Conservation (phyloP, 1,140 invertebrate genomes). For the Drosophila truncata region DNA sequence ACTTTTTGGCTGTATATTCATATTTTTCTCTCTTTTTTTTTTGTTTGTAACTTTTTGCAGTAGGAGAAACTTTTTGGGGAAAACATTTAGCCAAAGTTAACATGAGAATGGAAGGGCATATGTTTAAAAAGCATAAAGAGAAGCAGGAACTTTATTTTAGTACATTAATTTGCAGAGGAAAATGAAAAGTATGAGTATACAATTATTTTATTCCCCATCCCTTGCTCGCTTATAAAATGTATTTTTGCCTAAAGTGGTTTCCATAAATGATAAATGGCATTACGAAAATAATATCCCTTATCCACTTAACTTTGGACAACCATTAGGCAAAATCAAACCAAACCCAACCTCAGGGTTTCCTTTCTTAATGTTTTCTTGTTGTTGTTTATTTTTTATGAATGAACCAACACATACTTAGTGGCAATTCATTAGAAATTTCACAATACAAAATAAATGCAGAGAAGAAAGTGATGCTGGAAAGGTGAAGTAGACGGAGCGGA, state of each 20-base stretch:
- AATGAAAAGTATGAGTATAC: not conserved
- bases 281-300: conserved; percentile 19
- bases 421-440: conserved; percentile 76
- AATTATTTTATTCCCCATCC: not conserved
- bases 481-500: conserved; percentile 37
- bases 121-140: conserved; percentile 10
- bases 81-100: conserved; percentile 69
- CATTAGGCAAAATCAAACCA: conserved; percentile 61
- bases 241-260: conserved; percentile 4
- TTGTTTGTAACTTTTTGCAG: conserved; percentile 34
- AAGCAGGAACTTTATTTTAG: not conserved
- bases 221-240: not conserved
- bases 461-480: conserved; percentile 13
- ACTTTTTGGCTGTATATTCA: conserved; percentile 53
- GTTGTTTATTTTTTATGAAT: conserved; percentile 67
- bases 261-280: conserved; percentile 28
- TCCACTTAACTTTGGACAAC: conserved; percentile 19
- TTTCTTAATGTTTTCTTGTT: conserved; percentile 15
- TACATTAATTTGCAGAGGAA: not conserved
- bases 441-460: conserved; percentile 15
- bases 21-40: conserved; percentile 35
- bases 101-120: conserved; percentile 37
- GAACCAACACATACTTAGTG: conserved; percentile 67
- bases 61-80: conserved; percentile 58
- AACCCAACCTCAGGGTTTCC: conserved; percentile 41